Percentiles rank a stretch among this genome's conserved stretches.
phyloP scores from a whole-genome alignment of 2,113 vertebrate species.

The Rallus limicola region DNA sequence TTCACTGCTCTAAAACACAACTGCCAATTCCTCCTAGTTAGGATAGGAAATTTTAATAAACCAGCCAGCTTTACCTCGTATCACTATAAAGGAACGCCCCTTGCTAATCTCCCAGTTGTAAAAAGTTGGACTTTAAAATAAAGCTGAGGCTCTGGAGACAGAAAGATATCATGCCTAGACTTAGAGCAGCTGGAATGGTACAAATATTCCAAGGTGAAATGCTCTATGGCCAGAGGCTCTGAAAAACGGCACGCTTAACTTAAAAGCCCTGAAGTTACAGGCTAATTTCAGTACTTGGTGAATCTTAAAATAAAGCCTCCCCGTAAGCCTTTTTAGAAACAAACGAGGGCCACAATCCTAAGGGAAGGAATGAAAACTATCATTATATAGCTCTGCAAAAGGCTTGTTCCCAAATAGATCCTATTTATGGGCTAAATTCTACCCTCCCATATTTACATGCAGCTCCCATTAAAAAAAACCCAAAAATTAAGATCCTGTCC shows the following conservation, averaged over 20 bases:
- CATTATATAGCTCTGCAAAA: conserved; percentile 29
- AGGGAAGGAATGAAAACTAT: conserved; percentile 52
- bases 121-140: neutral
- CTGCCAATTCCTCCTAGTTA: neutral
- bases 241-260: neutral
- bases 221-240: neutral
- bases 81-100: neutral
- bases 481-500: neutral
- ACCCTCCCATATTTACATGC: conserved; percentile 3
- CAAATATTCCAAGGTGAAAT: neutral
- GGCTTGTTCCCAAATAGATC: conserved; percentile 33
- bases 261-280: conserved; percentile 13
- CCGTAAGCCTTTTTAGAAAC: neutral
- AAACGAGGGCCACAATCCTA: neutral
- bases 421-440: conserved; percentile 28
- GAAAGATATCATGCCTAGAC: neutral
- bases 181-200: neutral
- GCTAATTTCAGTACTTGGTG: conserved; percentile 36
- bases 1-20: neutral
- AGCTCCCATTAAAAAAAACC: neutral
- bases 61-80: neutral
- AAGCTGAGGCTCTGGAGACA: neutral
- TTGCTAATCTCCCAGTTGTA: neutral
- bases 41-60: neutral
- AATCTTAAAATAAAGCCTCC: conserved; percentile 46